These are phyloP conservation scores for Acanthisitta chloris DNA, from an alignment of 2,113 vertebrate genomes.

Conservation along the genomic window DNA sequence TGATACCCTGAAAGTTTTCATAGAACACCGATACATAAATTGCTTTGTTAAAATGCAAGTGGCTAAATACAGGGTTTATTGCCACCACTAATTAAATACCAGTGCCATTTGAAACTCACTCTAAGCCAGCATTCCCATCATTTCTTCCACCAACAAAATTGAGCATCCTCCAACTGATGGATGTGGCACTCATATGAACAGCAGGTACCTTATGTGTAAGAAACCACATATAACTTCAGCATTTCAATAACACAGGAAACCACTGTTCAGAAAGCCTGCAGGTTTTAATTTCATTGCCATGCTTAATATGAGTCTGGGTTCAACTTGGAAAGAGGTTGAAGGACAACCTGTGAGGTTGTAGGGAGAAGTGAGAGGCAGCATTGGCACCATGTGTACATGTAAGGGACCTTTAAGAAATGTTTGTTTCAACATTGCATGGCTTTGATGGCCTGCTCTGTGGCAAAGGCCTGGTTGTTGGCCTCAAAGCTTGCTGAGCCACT, in stretches of 20 bases:
- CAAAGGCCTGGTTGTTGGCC: too few relatives aligned
- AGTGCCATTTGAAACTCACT: background rate
- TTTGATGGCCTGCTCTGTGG: too few relatives aligned
- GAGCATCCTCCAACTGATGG: background rate
- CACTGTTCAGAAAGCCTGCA: background rate
- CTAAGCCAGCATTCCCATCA: background rate
- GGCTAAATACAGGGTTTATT: background rate
- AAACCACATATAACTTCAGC: background rate
- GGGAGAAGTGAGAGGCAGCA: background rate
- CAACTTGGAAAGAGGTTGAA: background rate
- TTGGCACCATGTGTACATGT: background rate
- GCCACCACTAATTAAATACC: background rate
- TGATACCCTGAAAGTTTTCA: background rate
- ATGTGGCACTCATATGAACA: background rate
- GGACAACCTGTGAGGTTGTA: accelerated
- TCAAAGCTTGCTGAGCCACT: too few relatives aligned
- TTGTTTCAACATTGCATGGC: too few relatives aligned
- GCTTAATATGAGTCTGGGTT: background rate
- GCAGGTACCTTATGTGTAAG: background rate
- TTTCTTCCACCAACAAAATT: background rate
- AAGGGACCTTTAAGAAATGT: too few relatives aligned
- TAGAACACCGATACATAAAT: accelerated
- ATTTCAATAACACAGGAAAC: background rate
- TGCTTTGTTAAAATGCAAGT: background rate
- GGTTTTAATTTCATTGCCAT: background rate